Conservation (phyloP, 2,888 invertebrate species). For the Eupeodes luniger region DNA sequence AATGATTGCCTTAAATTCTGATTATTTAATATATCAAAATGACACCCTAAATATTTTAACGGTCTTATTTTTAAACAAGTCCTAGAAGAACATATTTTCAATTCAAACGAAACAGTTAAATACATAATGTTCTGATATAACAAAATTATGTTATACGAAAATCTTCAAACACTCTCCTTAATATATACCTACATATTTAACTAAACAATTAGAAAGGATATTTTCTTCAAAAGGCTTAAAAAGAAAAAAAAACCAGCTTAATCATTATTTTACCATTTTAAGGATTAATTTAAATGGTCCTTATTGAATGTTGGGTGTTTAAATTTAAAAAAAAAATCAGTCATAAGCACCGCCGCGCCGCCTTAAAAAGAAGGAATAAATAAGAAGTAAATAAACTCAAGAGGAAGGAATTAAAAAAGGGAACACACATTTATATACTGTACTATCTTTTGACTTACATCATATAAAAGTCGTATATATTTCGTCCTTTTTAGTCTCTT, state of each 20-base stretch:
- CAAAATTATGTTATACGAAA: background rate
- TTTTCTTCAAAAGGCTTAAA: background rate
- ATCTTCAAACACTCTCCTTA: background rate
- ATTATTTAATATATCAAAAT: no score
- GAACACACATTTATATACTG: background rate
- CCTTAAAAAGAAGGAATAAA: no score
- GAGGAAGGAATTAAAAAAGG: background rate
- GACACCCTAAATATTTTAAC: no score
- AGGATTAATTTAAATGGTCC: constrained; percentile 54
- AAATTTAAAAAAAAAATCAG: no score
- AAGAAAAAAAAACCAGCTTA: constrained; percentile 43
- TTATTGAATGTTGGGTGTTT: constrained; percentile 61
- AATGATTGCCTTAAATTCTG: no score
- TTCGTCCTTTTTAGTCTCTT: constrained; percentile 9
- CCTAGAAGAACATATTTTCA: no score
- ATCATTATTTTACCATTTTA: constrained; percentile 66
- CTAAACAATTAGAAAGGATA: background rate
- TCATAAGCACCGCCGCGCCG: background rate
- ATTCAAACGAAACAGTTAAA: no score
- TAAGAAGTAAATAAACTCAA: background rate
- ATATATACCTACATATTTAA: no score
- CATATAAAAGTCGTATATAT: background rate
- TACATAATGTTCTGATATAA: no score
- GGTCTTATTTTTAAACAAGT: no score
- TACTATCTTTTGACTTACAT: background rate